Evolutionary conservation across 2,113 vertebrate genomes (phyloP), one percentile per base, ranked within the genome.

Genomic region (Campylomormyrus tamandua): DNA sequence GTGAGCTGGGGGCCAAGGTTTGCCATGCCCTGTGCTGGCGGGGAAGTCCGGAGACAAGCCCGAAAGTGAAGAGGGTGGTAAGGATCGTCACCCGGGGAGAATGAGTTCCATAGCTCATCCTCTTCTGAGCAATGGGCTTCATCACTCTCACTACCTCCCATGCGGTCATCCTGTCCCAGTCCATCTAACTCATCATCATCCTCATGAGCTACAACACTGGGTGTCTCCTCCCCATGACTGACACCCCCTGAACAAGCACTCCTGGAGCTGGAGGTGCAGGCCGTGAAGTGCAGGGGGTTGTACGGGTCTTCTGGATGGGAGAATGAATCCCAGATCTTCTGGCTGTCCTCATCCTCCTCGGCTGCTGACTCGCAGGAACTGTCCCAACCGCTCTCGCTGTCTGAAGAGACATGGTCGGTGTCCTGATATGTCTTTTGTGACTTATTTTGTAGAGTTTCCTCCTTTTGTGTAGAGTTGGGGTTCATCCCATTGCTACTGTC

Each of bases 51-150:
- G 15, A 94, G 91, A 53, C 92, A 91, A 74, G 95, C 95, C 91
- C 93, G 90, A 77, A 96, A 97, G 92, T 96, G 95, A 45, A 96
- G 90, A 0, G 96, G 96, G 92, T 97, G 95, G 90, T 95, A 96
- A 0, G 95, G 95, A 92, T 97, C 95, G 0, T 94, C 70, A 5
- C 90, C 93, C 27, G 48, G 90, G 42, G 91, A 89, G 24, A 96
- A 94, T 24, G 92, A 93, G 13, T 91, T 92, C 96, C 96, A 96
- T 49, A 95, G 92, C 35, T 92, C 91, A 24, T 95, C 95, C 45
- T 95, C 93, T 0, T 93, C 89, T 11, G 87, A 83, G 53, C 91
- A 0, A 90, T 92, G 62, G 91, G 90, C 31, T 86, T 87, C 17
- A 17, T 13, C 87, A 87, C 89, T 91, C 53, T 92, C 93, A 58